phyloP scores from a whole-genome alignment of 1,140 invertebrate species.

The Sminthurinus signatus region DNA sequence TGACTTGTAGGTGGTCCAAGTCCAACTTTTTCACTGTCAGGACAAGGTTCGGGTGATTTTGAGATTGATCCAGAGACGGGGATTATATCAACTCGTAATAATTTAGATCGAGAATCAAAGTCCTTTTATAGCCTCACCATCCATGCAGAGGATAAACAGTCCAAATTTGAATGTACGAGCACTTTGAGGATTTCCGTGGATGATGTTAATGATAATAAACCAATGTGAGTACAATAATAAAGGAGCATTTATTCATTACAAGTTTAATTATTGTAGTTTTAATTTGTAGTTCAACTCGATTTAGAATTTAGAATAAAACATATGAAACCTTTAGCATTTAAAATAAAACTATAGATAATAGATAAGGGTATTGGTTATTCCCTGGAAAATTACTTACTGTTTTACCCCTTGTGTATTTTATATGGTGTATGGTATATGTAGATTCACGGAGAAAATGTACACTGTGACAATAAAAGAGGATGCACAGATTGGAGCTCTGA shows the following conservation, averaged over 20 bases:
- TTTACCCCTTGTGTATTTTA: no score
- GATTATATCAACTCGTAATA: conserved; percentile 65
- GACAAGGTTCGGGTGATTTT: conserved; percentile 31
- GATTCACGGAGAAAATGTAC: conserved; percentile 53
- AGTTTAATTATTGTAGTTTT: neutral
- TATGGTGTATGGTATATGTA: conserved; percentile 3
- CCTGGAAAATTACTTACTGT: no score
- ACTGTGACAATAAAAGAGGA: conserved; percentile 72
- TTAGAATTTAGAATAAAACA: no score
- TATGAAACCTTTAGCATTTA: no score
- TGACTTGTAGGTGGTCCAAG: neutral
- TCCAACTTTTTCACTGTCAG: conserved; percentile 31
- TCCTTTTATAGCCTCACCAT: conserved; percentile 72
- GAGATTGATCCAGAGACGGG: conserved; percentile 50
- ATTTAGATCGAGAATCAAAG: conserved; percentile 70
- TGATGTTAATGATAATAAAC: conserved; percentile 84
- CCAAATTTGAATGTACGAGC: conserved; percentile 57
- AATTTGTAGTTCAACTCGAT: no score
- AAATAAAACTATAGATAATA: no score
- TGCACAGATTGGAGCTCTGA: conserved; percentile 47
- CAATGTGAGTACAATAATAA: conserved; percentile 64
- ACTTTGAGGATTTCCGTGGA: conserved; percentile 67
- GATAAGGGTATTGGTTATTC: no score
- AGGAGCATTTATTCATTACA: no score
- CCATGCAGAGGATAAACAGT: conserved; percentile 75